A percentile compares a stretch with the other conserved stretches of the same genome.
Conservation (phyloP, 1,140 invertebrate species). For the Venturia canescens region DNA sequence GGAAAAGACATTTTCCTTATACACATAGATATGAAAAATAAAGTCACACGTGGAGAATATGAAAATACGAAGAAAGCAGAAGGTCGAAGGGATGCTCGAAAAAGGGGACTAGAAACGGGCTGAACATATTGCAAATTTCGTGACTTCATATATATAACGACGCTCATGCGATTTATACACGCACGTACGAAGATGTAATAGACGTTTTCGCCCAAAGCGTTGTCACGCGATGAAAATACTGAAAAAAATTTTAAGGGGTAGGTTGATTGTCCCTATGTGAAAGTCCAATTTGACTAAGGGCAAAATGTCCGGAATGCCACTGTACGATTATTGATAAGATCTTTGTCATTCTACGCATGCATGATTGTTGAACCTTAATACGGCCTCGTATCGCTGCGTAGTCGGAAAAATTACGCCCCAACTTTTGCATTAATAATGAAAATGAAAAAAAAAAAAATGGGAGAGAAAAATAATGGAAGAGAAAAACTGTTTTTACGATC, state of each 20-base stretch:
- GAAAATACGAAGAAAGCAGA: background rate
- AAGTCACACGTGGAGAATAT: background rate
- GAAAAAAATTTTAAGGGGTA: background rate
- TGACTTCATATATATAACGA: background rate
- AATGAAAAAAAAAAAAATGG: too few species aligned
- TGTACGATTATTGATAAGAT: background rate
- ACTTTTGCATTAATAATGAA: too few species aligned
- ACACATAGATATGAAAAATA: constrained; percentile 1
- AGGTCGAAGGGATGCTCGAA: background rate
- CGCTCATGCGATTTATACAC: too few species aligned
- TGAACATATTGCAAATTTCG: background rate
- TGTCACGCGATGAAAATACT: background rate
- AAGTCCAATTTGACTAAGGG: background rate
- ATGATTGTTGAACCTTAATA: too few species aligned
- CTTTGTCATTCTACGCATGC: background rate
- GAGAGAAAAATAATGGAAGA: too few species aligned
- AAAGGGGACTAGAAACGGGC: background rate
- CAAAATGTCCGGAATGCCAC: background rate
- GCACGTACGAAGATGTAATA: too few species aligned
- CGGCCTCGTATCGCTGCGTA: too few species aligned
- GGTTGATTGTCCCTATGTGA: background rate
- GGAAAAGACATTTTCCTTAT: constrained; percentile 11
- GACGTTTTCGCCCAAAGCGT: background rate
- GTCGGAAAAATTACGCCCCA: too few species aligned
- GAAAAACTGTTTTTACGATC: too few species aligned